Base-by-base conservation (phyloP, 2,888 invertebrate species). In the Atethmia centrago region DNA sequence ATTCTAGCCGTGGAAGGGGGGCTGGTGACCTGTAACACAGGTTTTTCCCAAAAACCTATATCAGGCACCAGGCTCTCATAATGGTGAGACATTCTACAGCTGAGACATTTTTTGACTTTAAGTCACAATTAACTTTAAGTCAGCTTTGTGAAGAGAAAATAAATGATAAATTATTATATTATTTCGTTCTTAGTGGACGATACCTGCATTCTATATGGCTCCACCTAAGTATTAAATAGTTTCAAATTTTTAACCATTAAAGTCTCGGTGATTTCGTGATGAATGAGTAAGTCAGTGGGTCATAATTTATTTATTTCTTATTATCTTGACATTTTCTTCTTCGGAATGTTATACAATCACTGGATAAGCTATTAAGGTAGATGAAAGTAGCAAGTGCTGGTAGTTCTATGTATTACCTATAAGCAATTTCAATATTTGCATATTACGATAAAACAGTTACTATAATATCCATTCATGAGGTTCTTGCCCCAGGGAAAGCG, bases 401-500 rank as follows among this genome's bases (percentile, higher is more conserved):
- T 40, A 83, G 59, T 40, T 71, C 40, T 79, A 53, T 79, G 49
- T 61, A 61, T 56, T 76, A 62, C 67, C 36, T 68, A 40, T 68
- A 75, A 58, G 61, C 61, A 65, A 65, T 65, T 67, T 64, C 72
- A 84, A 85, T n/a, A n/a, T 86, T 83, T 85, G 72, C 81, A 81
- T 84, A 75, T 75, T 73, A 79, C 71, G 78, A 81, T 82, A 82
- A 82, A 82, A 78, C 65, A 74, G 73, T 64, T 75, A 63, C 51
- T 76, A 56, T 77, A 62, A 83, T 81, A 85, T 84, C 86, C 81
- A 79, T 79, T 85, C 83, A 86, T 75, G 76, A 79, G 68, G 74
- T 83, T 85, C 80, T 78, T 74, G 81, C 73, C 63, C 62, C 42
- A 81, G 86, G 85, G 87, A 88, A 88, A 89, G 89, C 82, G 80